Percentiles rank a stretch among this genome's conserved stretches.
Conservation (phyloP, 2,888 invertebrate genomes). For the Seira sanloemensis region DNA sequence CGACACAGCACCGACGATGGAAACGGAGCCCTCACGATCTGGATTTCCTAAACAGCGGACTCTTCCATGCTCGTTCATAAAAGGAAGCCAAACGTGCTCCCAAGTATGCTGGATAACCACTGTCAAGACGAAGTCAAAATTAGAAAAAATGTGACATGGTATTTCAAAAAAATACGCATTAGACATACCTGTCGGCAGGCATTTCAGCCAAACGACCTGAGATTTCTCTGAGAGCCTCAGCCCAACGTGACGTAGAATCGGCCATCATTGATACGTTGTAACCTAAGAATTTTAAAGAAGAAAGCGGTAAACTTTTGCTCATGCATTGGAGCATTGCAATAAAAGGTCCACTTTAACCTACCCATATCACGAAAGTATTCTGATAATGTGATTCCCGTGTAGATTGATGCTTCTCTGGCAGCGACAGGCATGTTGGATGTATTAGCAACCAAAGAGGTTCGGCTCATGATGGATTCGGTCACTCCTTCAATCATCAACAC, state of each 20-base stretch:
- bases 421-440: constrained; percentile 99
- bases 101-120: constrained; percentile 98
- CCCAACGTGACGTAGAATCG: constrained; percentile 99
- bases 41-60: constrained; percentile 98
- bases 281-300: constrained; percentile 84
- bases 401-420: constrained; percentile 99
- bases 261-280: constrained; percentile 99
- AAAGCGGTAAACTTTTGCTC: not conserved
- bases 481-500: constrained; percentile 97
- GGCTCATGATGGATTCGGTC: constrained; percentile 99
- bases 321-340: too few relatives aligned
- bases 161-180: not conserved
- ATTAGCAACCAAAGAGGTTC: constrained; percentile 99
- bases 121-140: constrained; percentile 76
- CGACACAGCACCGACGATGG: constrained; percentile 99
- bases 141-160: not conserved
- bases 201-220: constrained; percentile 99
- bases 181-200: constrained; percentile 88
- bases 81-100: constrained; percentile 98
- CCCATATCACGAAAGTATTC: constrained; percentile 94
- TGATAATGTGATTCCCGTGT: constrained; percentile 99
- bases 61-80: constrained; percentile 99
- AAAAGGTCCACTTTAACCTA: constrained; percentile 44
- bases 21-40: constrained; percentile 98
- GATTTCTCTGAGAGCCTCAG: constrained; percentile 99